These are phyloP conservation scores for Vanacampus margaritifer DNA, from an alignment of 2,113 vertebrate species.

Conservation along the genomic window DNA sequence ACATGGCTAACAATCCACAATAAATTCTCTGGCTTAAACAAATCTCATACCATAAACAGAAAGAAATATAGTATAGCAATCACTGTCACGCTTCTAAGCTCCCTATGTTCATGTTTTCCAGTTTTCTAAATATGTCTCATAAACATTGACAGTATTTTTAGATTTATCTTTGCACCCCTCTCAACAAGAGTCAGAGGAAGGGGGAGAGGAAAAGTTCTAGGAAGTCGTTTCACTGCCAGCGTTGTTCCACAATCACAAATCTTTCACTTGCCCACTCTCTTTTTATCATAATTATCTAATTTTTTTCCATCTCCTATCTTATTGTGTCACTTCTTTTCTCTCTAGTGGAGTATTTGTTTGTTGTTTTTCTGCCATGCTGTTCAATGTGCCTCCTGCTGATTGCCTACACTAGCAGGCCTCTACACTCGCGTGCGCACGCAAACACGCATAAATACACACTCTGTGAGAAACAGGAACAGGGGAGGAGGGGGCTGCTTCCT, in stretches of 20 bases:
- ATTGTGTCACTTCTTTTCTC: background rate
- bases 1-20: background rate
- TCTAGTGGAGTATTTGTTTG: background rate
- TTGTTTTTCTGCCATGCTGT: background rate
- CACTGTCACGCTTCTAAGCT: background rate
- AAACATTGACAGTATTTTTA: background rate
- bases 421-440: background rate
- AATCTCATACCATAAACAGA: too few relatives aligned
- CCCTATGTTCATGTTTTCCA: background rate
- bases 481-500: constrained; percentile 1
- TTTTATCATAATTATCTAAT: background rate
- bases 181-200: background rate
- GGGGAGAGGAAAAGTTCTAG: constrained; percentile 1
- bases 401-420: background rate
- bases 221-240: background rate
- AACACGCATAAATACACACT: background rate
- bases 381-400: constrained; percentile 2
- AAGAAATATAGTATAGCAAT: background rate
- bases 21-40: too few relatives aligned
- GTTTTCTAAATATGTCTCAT: background rate
- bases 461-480: constrained; percentile 3
- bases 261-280: background rate
- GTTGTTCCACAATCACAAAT: background rate
- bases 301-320: background rate
- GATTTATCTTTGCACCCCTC: background rate